phyloP scores from a whole-genome alignment of 2,797 vertebrate genomes.

The Vespertilio murinus region DNA sequence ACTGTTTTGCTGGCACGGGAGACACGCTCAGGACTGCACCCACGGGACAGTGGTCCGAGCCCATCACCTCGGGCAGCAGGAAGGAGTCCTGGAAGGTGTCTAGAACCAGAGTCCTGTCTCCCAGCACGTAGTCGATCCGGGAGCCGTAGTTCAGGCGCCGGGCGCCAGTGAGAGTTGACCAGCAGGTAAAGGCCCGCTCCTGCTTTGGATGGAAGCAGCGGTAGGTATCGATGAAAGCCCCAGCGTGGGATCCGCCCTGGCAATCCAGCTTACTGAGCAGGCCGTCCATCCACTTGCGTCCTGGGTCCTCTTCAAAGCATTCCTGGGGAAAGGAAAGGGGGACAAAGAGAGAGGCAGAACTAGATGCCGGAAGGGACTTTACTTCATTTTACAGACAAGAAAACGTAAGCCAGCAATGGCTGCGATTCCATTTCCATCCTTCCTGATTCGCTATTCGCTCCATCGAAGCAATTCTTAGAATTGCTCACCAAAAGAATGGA shows the following conservation, averaged over 20 bases:
- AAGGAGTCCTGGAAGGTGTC: constrained; percentile 86
- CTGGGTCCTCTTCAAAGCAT: constrained; percentile 90
- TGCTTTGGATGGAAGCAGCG: constrained; percentile 90
- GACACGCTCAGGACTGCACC: constrained; percentile 86
- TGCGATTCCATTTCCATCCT: neutral
- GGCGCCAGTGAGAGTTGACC: constrained; percentile 90
- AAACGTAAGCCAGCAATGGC: neutral
- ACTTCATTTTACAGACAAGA: constrained; percentile 47
- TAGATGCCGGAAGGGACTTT: neutral
- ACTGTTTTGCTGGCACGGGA: constrained; percentile 83
- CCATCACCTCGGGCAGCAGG: constrained; percentile 91
- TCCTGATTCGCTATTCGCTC: constrained; percentile 10
- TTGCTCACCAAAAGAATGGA: constrained; percentile 29
- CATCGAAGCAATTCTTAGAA: constrained; percentile 51
- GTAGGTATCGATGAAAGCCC: constrained; percentile 90
- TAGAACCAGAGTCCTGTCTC: constrained; percentile 82
- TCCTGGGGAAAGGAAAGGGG: constrained; percentile 82
- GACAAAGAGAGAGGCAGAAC: constrained; percentile 35
- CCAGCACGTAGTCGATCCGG: constrained; percentile 93
- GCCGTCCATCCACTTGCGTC: constrained; percentile 88
- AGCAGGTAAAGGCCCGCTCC: constrained; percentile 91
- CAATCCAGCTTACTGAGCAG: constrained; percentile 86
- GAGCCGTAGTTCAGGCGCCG: constrained; percentile 93
- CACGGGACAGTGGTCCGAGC: constrained; percentile 94
- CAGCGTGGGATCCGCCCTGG: constrained; percentile 47